Percentiles rank a stretch among this genome's conserved stretches.
phyloP scores from a whole-genome alignment of 2,888 invertebrate species.

The Tetranychus truncatus region DNA sequence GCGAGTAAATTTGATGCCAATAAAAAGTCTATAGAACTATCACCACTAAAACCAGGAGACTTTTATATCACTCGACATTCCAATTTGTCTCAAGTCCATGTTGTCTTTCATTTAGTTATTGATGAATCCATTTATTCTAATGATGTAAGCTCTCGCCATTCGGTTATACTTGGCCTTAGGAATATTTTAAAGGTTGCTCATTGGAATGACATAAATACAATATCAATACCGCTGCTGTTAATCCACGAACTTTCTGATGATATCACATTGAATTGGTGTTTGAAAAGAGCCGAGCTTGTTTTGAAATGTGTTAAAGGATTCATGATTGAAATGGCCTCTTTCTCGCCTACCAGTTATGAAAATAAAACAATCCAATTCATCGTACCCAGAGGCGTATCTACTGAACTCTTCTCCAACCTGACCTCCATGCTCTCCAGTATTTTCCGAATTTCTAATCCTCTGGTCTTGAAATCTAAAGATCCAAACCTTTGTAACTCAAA shows the following conservation, averaged over 20 bases:
- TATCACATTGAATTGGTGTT: slow-evolving; percentile 91
- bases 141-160: slow-evolving; percentile 88
- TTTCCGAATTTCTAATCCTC: slow-evolving; percentile 82
- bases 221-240: slow-evolving; percentile 78
- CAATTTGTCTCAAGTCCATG: slow-evolving; percentile 79
- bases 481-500: neutral
- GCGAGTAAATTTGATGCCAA: slow-evolving; percentile 28
- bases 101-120: slow-evolving; percentile 82
- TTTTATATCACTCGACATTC: slow-evolving; percentile 60
- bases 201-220: slow-evolving; percentile 72
- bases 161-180: slow-evolving; percentile 76
- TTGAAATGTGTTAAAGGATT: slow-evolving; percentile 99
- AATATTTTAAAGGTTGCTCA: slow-evolving; percentile 95
- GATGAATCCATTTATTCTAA: slow-evolving; percentile 48
- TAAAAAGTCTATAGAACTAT: neutral
- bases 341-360: slow-evolving; percentile 46
- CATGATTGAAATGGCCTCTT: slow-evolving; percentile 91
- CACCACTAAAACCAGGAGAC: slow-evolving; percentile 55
- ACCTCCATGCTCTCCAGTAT: slow-evolving; percentile 76
- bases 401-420: slow-evolving; percentile 58
- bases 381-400: slow-evolving; percentile 62
- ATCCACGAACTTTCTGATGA: slow-evolving; percentile 87
- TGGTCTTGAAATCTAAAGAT: slow-evolving; percentile 32
- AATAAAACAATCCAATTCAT: slow-evolving; percentile 68
- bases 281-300: slow-evolving; percentile 82